Evolutionary conservation across 2,888 invertebrate genomes (phyloP).

Genomic region (Panzeria rudis): DNA sequence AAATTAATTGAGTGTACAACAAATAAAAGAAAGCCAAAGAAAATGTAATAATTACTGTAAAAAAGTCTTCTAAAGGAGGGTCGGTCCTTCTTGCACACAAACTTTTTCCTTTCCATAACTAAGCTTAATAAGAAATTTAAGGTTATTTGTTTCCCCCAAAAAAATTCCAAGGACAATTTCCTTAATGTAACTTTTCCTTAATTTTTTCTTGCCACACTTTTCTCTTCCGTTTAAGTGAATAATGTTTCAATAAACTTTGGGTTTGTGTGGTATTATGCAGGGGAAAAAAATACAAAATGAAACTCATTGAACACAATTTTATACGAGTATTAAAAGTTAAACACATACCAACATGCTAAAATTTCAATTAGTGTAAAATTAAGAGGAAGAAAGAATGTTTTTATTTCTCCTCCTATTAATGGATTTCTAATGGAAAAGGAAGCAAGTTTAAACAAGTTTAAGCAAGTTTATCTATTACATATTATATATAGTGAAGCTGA

Average conservation of each 20-base stretch:
- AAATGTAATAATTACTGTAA: not conserved
- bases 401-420: constrained; percentile 4
- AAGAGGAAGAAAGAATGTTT: not conserved
- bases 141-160: not conserved
- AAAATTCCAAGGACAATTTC: constrained; percentile 6
- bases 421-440: constrained; percentile 25
- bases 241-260: not conserved
- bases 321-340: not conserved
- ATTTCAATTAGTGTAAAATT: constrained; percentile 21
- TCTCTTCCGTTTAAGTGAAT: not conserved
- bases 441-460: too few relatives aligned
- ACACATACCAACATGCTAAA: not conserved
- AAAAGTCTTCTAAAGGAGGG: not conserved
- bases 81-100: constrained; percentile 7
- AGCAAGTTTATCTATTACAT: constrained; percentile 11
- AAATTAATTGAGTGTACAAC: constrained; percentile 43
- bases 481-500: not conserved
- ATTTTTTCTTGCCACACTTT: not conserved
- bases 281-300: not conserved
- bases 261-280: not conserved
- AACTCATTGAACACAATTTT: constrained; percentile 1
- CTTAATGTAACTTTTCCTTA: not conserved
- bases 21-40: not conserved
- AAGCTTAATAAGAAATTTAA: constrained; percentile 1
- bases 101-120: not conserved